phyloP scores from a whole-genome alignment of 2,888 invertebrate genomes.

The Nomada ruficornis region DNA sequence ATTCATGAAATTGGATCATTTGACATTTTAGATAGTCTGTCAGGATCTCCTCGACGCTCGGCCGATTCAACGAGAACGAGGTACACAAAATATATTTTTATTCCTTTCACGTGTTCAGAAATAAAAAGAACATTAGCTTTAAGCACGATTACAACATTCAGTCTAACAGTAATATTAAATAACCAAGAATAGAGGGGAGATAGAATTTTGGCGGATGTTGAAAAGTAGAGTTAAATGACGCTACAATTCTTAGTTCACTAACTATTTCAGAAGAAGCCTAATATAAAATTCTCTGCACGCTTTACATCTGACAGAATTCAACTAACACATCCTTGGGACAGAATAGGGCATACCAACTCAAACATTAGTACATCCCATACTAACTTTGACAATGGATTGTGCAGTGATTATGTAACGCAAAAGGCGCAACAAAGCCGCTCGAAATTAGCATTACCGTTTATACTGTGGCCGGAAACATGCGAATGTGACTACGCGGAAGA shows the following conservation, averaged over 20 bases:
- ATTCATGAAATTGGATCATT: slow-evolving; percentile 15
- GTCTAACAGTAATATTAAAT: slow-evolving; percentile 7
- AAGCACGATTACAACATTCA: neutral
- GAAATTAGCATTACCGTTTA: slow-evolving; percentile 65
- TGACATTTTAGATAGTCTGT: slow-evolving; percentile 33
- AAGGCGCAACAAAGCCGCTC: slow-evolving; percentile 72
- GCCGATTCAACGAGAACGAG: slow-evolving; percentile 55
- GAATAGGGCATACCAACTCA: slow-evolving; percentile 72
- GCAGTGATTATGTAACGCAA: slow-evolving; percentile 69
- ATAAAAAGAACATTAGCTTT: slow-evolving; percentile 10
- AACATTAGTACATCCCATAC: slow-evolving; percentile 73
- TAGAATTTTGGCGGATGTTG: neutral
- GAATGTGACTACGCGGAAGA: slow-evolving; percentile 59
- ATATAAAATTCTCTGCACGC: slow-evolving; percentile 80
- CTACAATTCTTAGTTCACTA: slow-evolving; percentile 20
- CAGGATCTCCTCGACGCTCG: slow-evolving; percentile 41
- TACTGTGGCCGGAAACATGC: slow-evolving; percentile 48
- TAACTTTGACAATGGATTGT: slow-evolving; percentile 71
- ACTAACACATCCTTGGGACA: slow-evolving; percentile 80
- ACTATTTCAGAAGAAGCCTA: slow-evolving; percentile 76
- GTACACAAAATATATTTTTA: slow-evolving; percentile 47
- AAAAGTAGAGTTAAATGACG: slow-evolving; percentile 14
- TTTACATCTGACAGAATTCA: slow-evolving; percentile 81
- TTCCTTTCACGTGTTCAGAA: neutral
- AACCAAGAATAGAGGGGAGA: neutral